Conservation (phyloP, 2,888 invertebrate genomes). For the Epistrophella euchroma region DNA sequence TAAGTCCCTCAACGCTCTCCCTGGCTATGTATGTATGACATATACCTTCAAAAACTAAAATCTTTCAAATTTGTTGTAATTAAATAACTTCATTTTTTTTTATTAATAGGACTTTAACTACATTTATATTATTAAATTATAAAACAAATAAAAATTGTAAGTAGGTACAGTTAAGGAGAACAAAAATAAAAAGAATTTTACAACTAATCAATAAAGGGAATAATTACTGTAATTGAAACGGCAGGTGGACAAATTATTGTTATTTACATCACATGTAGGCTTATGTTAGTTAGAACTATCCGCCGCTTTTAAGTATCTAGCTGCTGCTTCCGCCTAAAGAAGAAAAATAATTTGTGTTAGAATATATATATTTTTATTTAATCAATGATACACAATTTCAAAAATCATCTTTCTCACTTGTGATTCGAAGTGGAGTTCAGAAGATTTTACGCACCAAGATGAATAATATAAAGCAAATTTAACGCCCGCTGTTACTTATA, state of each 20-base stretch:
- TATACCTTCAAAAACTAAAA: background rate
- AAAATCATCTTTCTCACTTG: slow-evolving; percentile 37
- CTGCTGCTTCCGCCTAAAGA: slow-evolving; percentile 41
- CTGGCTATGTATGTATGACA: too few relatives aligned
- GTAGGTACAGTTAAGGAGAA: slow-evolving; percentile 7
- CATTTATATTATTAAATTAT: background rate
- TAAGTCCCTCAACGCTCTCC: too few relatives aligned
- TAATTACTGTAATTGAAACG: background rate
- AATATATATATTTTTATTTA: background rate
- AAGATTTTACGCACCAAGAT: slow-evolving; percentile 25
- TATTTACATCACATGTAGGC: slow-evolving; percentile 43
- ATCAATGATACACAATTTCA: background rate
- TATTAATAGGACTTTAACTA: background rate
- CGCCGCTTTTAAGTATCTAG: slow-evolving; percentile 20
- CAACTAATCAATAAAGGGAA: background rate
- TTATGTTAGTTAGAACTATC: slow-evolving; percentile 20
- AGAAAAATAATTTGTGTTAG: slow-evolving; percentile 31
- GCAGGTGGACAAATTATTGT: slow-evolving; percentile 9
- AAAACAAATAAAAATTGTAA: slow-evolving; percentile 22
- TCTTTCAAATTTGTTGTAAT: background rate
- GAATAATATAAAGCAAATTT: slow-evolving; percentile 46
- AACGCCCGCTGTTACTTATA: slow-evolving; percentile 39
- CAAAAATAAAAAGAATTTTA: slow-evolving; percentile 7
- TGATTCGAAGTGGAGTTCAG: slow-evolving; percentile 25
- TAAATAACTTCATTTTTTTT: background rate